Conservation (phyloP, 2,113 vertebrate species). For the Poeciliopsis retropinna region DNA sequence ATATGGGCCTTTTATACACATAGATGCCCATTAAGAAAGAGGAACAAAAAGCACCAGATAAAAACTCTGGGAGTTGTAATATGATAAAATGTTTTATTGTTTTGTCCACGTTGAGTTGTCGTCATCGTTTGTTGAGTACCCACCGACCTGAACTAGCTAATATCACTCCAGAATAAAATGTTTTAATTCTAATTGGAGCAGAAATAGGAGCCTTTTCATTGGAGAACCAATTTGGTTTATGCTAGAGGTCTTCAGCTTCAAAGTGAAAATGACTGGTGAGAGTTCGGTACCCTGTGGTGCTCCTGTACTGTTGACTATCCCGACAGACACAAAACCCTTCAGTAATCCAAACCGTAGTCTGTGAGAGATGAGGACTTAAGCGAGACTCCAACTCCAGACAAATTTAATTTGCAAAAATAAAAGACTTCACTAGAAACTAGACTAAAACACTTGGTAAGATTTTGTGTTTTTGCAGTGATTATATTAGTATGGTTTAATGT, state of each 20-base stretch:
- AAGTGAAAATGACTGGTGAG: not conserved
- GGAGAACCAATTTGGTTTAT: not conserved
- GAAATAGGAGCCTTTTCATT: not conserved
- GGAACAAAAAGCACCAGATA: too few relatives aligned
- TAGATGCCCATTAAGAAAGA: not conserved
- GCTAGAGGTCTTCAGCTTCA: too few relatives aligned
- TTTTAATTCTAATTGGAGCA: not conserved
- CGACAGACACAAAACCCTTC: too few relatives aligned
- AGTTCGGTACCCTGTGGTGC: not conserved
- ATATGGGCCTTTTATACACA: not conserved
- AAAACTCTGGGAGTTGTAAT: too few relatives aligned
- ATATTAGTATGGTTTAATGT: too few relatives aligned
- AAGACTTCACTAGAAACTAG: not conserved
- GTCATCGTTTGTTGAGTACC: not conserved
- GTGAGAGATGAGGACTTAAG: too few relatives aligned
- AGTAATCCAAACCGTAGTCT: not conserved
- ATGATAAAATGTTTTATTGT: too few relatives aligned
- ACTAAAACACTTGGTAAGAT: too few relatives aligned
- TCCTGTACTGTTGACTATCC: not conserved
- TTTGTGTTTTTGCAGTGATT: too few relatives aligned
- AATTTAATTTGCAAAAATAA: not conserved
- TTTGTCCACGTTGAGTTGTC: too few relatives aligned
- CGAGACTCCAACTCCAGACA: too few relatives aligned
- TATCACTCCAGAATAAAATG: not conserved
- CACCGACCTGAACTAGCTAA: too few relatives aligned